Evolutionary conservation across 2,888 invertebrate species (phyloP), one percentile per base, ranked within the genome.

Genomic region (Homarus gammarus): DNA sequence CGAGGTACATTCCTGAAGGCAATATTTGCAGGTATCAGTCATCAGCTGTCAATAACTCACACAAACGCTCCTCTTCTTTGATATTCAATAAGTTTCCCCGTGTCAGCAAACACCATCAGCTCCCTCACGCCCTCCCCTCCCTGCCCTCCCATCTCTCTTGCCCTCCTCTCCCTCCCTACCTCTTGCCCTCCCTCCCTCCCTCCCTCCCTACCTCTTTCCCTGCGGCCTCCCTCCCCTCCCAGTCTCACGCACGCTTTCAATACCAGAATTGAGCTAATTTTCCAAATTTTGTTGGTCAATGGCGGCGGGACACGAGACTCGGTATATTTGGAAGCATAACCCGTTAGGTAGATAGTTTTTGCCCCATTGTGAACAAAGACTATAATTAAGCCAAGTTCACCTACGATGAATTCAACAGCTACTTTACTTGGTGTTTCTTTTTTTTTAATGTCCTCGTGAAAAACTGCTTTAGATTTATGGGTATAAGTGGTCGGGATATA

Each of bases 191-290:
- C 1, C 2, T 18, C 18, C 36, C 61, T 0, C 38, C 0, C 51
- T 64, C n/a, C 61, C 38, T 38, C n/a, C n/a, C n/a, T n/a, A n/a
- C n/a, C 8, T n/a, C 51, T 27, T 31, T 15, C 51, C 15, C 49
- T 15, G n/a, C 77, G 10, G 27, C 75, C 27, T 40, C 38, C n/a
- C 44, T n/a, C n/a, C 44, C 38, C 75, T 15, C 75, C 38, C n/a
- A 18, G 27, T 18, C 44, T 33, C 72, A 44, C 44, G 33, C 44
- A 51, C 31, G 27, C 78, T n/a, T 56, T 56, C 49, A 31, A 31
- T 75, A 27, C 44, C 49, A 38, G 33, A 40, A 40, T 40, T 75
- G 75, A 75, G 75, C 15, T 75, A 75, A 75, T 44, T 75, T 75
- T 49, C 75, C 75, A 44, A 44, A 75, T 75, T 75, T 44, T 75